Conservation (phyloP, 1,140 invertebrate species). For the Lanistes nyassanus region DNA sequence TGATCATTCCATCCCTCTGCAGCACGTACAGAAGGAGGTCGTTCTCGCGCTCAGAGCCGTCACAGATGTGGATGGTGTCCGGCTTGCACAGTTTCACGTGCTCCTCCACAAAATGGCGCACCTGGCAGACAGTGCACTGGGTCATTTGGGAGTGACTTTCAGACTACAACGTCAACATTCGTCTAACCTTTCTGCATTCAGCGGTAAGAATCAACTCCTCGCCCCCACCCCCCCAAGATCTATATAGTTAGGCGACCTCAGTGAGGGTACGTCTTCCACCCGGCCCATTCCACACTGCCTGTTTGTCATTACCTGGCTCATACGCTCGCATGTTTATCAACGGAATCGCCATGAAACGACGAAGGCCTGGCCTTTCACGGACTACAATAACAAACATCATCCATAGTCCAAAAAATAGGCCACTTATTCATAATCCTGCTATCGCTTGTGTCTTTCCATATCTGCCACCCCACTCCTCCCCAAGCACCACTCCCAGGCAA, state of each 20-base stretch:
- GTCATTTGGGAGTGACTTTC: background rate
- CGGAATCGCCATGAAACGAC: no score
- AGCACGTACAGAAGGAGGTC: conserved; percentile 71
- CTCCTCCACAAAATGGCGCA: conserved; percentile 61
- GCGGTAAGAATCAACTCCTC: background rate
- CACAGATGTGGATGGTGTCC: conserved; percentile 88
- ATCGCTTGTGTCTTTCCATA: no score
- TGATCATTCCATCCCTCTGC: conserved; percentile 76
- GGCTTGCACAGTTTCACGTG: conserved; percentile 79
- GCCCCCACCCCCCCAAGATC: background rate
- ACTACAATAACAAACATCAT: no score
- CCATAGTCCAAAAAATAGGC: no score
- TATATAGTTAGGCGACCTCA: background rate
- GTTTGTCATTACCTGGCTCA: no score
- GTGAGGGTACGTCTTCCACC: background rate
- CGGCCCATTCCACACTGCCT: no score
- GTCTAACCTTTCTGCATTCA: background rate
- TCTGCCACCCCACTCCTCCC: no score
- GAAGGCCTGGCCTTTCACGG: no score
- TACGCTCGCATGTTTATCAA: no score
- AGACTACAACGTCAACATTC: background rate
- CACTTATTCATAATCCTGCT: no score
- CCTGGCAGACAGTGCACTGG: conserved; percentile 21
- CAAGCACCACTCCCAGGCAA: no score
- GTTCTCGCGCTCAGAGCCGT: conserved; percentile 89